Conservation (phyloP, 2,888 invertebrate genomes). For the Trisateles emortualis region DNA sequence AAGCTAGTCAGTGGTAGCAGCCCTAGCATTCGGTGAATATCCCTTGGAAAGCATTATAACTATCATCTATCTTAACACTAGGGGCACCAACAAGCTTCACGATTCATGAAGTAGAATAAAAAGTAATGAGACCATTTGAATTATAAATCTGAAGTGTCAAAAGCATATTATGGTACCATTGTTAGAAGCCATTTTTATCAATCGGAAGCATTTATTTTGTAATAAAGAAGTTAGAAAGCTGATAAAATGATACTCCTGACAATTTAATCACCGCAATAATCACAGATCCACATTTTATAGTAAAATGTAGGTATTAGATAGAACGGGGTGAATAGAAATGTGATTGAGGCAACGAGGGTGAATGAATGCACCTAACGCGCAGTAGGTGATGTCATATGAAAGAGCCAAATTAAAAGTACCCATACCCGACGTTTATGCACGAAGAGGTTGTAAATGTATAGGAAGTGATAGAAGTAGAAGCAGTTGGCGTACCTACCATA, state of each 20-base stretch:
- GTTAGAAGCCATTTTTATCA: background rate
- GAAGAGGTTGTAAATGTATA: too few species aligned
- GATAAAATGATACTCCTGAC: conserved; percentile 28
- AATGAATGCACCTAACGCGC: too few species aligned
- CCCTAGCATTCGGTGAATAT: conserved; percentile 59
- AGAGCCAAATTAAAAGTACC: too few species aligned
- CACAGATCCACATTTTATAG: conserved; percentile 37
- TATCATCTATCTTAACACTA: conserved; percentile 48
- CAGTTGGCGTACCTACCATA: too few species aligned
- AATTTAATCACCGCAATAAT: conserved; percentile 30
- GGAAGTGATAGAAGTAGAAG: too few species aligned
- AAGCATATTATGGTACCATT: background rate
- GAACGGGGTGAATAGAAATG: background rate
- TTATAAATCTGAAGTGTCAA: conserved; percentile 15
- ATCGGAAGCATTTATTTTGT: background rate
- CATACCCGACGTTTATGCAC: too few species aligned
- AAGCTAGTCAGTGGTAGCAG: conserved; percentile 74
- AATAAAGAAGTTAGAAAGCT: background rate
- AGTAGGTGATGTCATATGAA: too few species aligned
- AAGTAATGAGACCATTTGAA: conserved; percentile 23
- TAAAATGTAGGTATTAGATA: conserved; percentile 1
- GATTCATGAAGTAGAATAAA: conserved; percentile 33
- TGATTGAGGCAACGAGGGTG: too few species aligned
- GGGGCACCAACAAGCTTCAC: conserved; percentile 42
- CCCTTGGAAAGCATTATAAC: conserved; percentile 43